Evolutionary conservation across 2,797 vertebrate genomes (phyloP).

Genomic region (Ispidina picta): DNA sequence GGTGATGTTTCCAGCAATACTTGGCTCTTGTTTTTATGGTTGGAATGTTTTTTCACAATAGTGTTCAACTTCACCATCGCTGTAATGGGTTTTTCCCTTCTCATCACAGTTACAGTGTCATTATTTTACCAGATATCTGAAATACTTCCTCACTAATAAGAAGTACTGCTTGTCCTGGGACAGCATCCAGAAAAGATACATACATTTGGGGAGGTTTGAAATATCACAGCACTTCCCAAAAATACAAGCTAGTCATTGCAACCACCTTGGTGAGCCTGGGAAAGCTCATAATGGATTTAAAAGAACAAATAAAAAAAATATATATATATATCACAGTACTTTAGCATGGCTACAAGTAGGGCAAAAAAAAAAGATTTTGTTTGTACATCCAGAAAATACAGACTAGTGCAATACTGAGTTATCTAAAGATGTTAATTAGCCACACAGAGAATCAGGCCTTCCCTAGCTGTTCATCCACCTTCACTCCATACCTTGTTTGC

Average conservation of each 20-base stretch:
- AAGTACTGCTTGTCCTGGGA: slow-evolving; percentile 33
- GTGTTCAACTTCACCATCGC: background rate
- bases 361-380: slow-evolving; percentile 29
- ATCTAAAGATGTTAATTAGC: slow-evolving; percentile 53
- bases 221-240: slow-evolving; percentile 2
- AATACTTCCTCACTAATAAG: slow-evolving; percentile 26
- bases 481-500: slow-evolving; percentile 31
- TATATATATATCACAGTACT: background rate
- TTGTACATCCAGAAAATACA: slow-evolving; percentile 48
- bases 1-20: background rate
- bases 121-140: slow-evolving; percentile 20
- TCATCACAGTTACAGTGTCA: slow-evolving; percentile 4
- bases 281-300: background rate
- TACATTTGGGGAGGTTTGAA: slow-evolving; percentile 43
- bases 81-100: background rate
- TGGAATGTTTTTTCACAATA: background rate
- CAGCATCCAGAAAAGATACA: slow-evolving; percentile 41
- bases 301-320: background rate
- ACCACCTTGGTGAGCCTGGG: slow-evolving; percentile 1
- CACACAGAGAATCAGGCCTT: slow-evolving; percentile 41
- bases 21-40: background rate
- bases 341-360: slow-evolving; percentile 25
- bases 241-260: slow-evolving; percentile 1
- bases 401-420: slow-evolving; percentile 36
- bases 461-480: slow-evolving; percentile 56